These are phyloP conservation scores for Lucilia cuprina DNA, from an alignment of 1,140 invertebrate genomes.

Conservation along the genomic window DNA sequence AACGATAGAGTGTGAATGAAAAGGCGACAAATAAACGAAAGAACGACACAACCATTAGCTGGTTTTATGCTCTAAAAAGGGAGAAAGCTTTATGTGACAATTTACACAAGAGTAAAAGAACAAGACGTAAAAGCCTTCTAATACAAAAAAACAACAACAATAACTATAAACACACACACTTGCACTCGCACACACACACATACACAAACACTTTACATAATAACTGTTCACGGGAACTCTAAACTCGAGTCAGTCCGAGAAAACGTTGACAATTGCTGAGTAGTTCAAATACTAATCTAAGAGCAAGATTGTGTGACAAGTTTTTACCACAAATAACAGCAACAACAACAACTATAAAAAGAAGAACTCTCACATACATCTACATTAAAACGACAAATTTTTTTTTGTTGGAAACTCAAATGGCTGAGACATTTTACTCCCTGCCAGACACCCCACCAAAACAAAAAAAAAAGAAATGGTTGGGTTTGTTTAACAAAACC, in stretches of 20 bases:
- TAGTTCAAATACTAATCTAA: slow-evolving; percentile 12
- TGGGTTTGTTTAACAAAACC: background rate
- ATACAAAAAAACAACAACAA: slow-evolving; percentile 8
- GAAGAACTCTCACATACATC: background rate
- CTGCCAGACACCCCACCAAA: slow-evolving; percentile 1
- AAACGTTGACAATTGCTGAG: slow-evolving; percentile 8
- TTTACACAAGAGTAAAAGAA: slow-evolving; percentile 24
- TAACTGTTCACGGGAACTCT: background rate
- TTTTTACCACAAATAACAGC: slow-evolving; percentile 53
- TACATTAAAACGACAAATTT: background rate
- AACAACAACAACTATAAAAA: background rate
- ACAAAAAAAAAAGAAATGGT: slow-evolving; percentile 34
- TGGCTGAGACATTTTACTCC: slow-evolving; percentile 21
- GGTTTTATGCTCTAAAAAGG: background rate
- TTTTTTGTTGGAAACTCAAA: background rate
- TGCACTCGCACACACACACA: background rate
- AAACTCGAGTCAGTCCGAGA: background rate
- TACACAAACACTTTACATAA: background rate
- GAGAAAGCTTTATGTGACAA: slow-evolving; percentile 14
- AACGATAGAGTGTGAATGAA: background rate
- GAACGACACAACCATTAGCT: background rate
- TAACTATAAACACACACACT: background rate
- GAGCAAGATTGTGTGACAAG: slow-evolving; percentile 59
- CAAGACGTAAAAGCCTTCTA: slow-evolving; percentile 23
- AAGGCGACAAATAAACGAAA: background rate